Evolutionary conservation across 2,888 invertebrate species (phyloP).

Genomic region (Diplolepis rosae): DNA sequence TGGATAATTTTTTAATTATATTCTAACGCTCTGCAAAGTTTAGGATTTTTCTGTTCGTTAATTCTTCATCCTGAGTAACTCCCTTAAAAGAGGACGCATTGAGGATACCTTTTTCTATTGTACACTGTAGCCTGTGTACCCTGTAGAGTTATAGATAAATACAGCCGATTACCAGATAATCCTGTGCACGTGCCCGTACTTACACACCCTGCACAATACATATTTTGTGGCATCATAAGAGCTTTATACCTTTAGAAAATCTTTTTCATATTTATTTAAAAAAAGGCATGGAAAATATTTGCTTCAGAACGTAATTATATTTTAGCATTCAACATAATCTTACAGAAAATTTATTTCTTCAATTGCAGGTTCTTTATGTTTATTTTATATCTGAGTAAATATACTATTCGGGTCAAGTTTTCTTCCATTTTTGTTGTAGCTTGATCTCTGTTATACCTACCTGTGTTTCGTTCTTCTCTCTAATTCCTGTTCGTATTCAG

Average conservation of each 20-base stretch:
- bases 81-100: not conserved
- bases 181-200: slow-evolving; percentile 12
- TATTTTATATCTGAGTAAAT: too few species aligned
- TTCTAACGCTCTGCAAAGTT: too few species aligned
- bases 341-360: too few species aligned
- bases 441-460: slow-evolving; percentile 36
- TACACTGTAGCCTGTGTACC: slow-evolving; percentile 5
- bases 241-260: not conserved
- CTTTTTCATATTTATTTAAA: too few species aligned
- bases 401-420: not conserved
- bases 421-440: slow-evolving; percentile 37
- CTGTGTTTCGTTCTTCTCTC: slow-evolving; percentile 37
- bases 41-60: too few species aligned
- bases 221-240: not conserved
- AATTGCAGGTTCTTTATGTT: too few species aligned
- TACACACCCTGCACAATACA: not conserved
- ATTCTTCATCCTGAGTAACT: too few species aligned
- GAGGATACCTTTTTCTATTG: not conserved
- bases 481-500: slow-evolving; percentile 41
- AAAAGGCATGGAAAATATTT: too few species aligned
- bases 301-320: too few species aligned
- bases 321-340: too few species aligned
- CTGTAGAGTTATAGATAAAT: slow-evolving; percentile 12
- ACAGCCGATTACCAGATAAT: slow-evolving; percentile 12
- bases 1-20: too few species aligned